Evolutionary conservation across 2,888 invertebrate species (phyloP), one percentile per base, ranked within the genome.

Genomic region (Heliconius hortense): DNA sequence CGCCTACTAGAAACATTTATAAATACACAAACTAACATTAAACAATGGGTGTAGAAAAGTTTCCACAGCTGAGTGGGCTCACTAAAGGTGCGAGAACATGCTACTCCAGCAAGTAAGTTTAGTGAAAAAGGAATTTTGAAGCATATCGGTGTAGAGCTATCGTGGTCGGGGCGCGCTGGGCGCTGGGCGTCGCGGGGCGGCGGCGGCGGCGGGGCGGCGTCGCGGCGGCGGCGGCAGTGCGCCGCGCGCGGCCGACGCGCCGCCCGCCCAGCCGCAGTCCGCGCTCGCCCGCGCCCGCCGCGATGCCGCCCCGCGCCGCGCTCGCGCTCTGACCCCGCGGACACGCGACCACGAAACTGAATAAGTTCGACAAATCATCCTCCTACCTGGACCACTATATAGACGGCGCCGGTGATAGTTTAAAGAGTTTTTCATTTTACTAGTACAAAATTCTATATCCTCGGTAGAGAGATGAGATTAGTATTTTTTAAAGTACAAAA

Each of bases 231-330:
- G 88, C 90, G 90, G 88, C 92, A 91, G 92, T 93, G 94, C 91
- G 94, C 93, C 93, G 94, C 94, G 94, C 94, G 94, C 94, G 94
- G 93, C 93, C 94, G 90, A 84, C 87, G 90, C 90, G 91, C 90
- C 90, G 90, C 90, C 90, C 90, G 90, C 90, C 89, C 88, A 87
- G 86, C 88, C 87, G 89, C 89, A 84, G 86, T 88, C 82, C 86
- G 84, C 86, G 84, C 81, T 80, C 79, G 81, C 78, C 80, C 85
- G 81, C 83, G 83, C 82, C 82, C 84, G 85, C 80, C 82, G 80
- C 77, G 81, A 84, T 85, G 82, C 87, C 84, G 86, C 85, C 82
- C 87, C 81, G 86, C 85, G 82, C 87, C 81, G 86, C 84, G 86
- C 86, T 82, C 87, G 86, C 87, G 85, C 87, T 87, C 84, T 89